Evolutionary conservation across 35 echinoderm and acorn worm genomes (phyloP), one percentile per base, ranked within the genome.

Genomic region (Acanthaster planci): DNA sequence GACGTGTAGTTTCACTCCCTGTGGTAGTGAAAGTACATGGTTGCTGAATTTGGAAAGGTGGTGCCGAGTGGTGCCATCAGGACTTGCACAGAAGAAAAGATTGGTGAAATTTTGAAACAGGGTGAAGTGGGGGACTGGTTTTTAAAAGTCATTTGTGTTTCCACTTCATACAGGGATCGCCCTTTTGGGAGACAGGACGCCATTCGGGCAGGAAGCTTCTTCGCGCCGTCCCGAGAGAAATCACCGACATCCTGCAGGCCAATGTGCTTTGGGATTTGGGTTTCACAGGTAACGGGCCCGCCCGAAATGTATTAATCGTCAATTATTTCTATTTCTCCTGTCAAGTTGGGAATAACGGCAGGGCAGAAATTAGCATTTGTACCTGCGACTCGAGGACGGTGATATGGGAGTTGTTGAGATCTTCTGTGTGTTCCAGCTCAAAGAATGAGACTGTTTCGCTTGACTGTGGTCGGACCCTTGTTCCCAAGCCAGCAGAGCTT

Each of bases 201-300:
- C 78, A 99, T 47, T 78, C 80, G 18, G 91, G 82, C 67, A 60
- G 96, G 35, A 76, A 92, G 51, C 67, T 99, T 22, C 79, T 99
- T 1, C 76, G 96, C 52, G 96, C 96, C 34, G 85, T 94, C 1
- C 96, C 96, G 18, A 85, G 92, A 75, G 87, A 99, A 40, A 99
- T 99, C 81, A 99, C 96, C 39, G 91, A 86, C 79, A 92, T 87
- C 34, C 78, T 99, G 86, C 88, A 99, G 60, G 96, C 96, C 64
- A 92, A 99, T 82, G 72, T 92, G 36, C 86, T 99, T 39, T 99
- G 96, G 96, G 89, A 99, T 76, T 88, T 99, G 88, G 96, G 96
- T 18, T 99, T 82, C 67, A 85, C 91, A 53, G 96, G 92, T 94
- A 91, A 81, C 23, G 60, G 36, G 7, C 19, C 26, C 14, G 16